These are phyloP conservation scores for Coremacera marginata DNA, from an alignment of 2,888 invertebrate species.

Conservation along the genomic window DNA sequence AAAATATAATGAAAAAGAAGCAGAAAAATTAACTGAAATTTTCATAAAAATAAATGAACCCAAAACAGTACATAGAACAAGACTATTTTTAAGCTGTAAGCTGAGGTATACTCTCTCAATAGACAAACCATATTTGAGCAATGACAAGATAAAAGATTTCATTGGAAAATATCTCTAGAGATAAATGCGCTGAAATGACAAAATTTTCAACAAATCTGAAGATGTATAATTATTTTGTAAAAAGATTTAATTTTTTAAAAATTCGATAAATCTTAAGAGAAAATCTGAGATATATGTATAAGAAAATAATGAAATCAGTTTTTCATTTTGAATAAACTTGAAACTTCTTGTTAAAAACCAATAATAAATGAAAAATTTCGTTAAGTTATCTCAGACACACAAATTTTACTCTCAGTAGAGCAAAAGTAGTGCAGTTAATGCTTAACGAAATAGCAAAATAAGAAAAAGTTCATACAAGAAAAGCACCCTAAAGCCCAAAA, in stretches of 20 bases:
- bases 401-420: not conserved
- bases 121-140: no score
- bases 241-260: not conserved
- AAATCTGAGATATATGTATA: not conserved
- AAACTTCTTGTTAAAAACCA: no score
- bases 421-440: not conserved
- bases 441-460: not conserved
- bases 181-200: no score
- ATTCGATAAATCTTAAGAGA: not conserved
- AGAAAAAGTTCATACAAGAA: not conserved
- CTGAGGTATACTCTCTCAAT: not conserved
- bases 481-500: not conserved
- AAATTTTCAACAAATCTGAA: no score
- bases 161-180: no score
- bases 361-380: no score
- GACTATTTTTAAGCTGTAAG: not conserved
- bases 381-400: no score
- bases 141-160: no score
- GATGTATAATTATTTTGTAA: no score
- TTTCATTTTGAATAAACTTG: not conserved
- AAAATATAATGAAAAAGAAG: not conserved
- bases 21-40: not conserved
- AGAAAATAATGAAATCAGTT: not conserved
- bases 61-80: not conserved
- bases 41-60: not conserved